These are phyloP conservation scores for Formicarius rufipectus DNA, from an alignment of 2,113 vertebrate genomes.

Conservation along the genomic window DNA sequence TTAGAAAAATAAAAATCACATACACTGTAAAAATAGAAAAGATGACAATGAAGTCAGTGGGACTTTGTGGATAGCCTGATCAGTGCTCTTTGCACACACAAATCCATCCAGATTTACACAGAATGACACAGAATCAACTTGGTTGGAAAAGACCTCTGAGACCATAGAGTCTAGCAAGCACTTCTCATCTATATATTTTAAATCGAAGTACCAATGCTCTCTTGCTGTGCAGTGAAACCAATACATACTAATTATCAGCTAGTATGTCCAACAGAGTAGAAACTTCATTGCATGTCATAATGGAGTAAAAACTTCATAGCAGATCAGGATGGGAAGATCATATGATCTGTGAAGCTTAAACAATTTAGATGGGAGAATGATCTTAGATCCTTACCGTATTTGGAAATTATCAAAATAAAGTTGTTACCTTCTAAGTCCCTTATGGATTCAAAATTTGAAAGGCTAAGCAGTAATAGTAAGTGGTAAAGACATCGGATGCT, in stretches of 20 bases:
- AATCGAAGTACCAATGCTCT: background rate
- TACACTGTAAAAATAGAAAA: background rate
- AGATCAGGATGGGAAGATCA: background rate
- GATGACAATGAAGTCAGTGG: background rate
- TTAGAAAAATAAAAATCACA: background rate
- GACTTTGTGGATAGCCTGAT: background rate
- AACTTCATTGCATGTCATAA: background rate
- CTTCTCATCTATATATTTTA: background rate
- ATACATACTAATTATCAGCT: background rate
- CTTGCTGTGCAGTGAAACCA: background rate
- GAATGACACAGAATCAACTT: background rate
- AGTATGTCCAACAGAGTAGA: background rate
- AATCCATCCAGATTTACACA: background rate
- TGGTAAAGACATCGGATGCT: background rate
- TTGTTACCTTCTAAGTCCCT: background rate
- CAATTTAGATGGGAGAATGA: background rate
- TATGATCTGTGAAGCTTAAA: background rate
- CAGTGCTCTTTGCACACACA: background rate
- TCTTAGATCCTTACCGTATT: background rate
- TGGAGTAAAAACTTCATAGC: background rate
- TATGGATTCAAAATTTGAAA: background rate
- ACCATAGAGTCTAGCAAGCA: background rate
- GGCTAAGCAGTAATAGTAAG: background rate
- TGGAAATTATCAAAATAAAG: background rate
- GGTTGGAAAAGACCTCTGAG: background rate